Evolutionary conservation across 2,888 invertebrate species (phyloP), one percentile per base, ranked within the genome.

Genomic region (Caenorhabditis panamensis): DNA sequence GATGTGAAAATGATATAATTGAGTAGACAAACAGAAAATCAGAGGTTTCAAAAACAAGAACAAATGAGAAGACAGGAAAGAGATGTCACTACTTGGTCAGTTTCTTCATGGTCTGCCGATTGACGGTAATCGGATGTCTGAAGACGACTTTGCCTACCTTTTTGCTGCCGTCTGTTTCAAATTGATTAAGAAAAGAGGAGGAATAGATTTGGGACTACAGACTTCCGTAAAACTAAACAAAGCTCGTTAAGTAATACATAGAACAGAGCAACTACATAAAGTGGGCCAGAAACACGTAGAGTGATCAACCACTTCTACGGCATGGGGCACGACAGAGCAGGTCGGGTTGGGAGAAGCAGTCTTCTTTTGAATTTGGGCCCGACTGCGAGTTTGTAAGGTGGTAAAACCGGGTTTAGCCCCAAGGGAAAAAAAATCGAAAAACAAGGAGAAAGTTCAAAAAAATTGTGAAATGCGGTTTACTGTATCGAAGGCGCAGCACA

Each of bases 401-500:
- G n/a, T n/a, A n/a, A 47, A 47, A 47, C 13, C 13, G 5, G 5
- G 41, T 11, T 13, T 11, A 41, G 13, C 8, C 2, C 13, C 41
- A 11, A 41, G 13, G 13, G 13, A 11, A 13, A 41, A 6, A 41
- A 41, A 13, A 41, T 41, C 9, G 31, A 31, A 6, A 49, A 49
- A 20, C 49, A 49, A 49, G 24, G 22, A 9, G 49, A 49, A 11
- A 20, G 49, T 22, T n/a, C n/a, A 49, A 31, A 4, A 31, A 31
- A 31, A 31, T 31, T 6, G 9, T 31, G 31, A 31, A 9, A 9
- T 31, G 31, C 31, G 49, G 49, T 1, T 13, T 53, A 54, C 54
- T 6, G 54, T 54, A 54, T 28, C 16, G n/a, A 54, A 54, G 54
- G 31, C 54, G 54, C 54, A 31, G n/a, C 9, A 54, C 54, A 1